A percentile compares a stretch with the other conserved stretches of the same genome.
Conservation (phyloP, 92 coral and sea anemone species). For the Galaxea fascicularis region DNA sequence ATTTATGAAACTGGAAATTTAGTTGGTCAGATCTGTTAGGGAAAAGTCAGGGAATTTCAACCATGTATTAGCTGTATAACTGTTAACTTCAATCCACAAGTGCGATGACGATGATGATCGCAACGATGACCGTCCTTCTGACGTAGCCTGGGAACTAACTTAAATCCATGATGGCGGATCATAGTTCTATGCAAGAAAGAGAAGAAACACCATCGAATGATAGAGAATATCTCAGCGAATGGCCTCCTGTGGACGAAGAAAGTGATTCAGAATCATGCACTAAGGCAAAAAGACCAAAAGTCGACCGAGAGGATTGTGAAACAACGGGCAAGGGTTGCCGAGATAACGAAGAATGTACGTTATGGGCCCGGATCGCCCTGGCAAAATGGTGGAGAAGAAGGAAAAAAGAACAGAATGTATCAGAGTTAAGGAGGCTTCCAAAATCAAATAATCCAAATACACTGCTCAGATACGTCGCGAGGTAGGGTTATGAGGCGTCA, state of each 20-base stretch:
- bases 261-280: not conserved
- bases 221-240: conserved; percentile 41
- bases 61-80: too few species aligned
- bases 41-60: too few species aligned
- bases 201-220: not conserved
- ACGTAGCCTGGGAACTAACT: not conserved
- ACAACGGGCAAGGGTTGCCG: not conserved
- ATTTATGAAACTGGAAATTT: too few species aligned
- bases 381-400: conserved; percentile 66
- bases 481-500: conserved; percentile 25
- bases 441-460: conserved; percentile 66
- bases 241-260: conserved; percentile 32
- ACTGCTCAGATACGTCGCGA: conserved; percentile 47
- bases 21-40: too few species aligned
- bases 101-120: too few species aligned
- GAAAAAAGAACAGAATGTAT: not conserved
- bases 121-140: not conserved
- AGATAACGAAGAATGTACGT: not conserved
- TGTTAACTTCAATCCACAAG: too few species aligned
- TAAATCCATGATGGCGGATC: conserved; percentile 26
- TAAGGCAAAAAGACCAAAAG: conserved; percentile 12
- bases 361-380: conserved; percentile 58
- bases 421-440: conserved; percentile 13
- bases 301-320: not conserved
- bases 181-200: not conserved